Evolutionary conservation across 1,140 invertebrate species (phyloP).

Genomic region (Eulimnadia texana): DNA sequence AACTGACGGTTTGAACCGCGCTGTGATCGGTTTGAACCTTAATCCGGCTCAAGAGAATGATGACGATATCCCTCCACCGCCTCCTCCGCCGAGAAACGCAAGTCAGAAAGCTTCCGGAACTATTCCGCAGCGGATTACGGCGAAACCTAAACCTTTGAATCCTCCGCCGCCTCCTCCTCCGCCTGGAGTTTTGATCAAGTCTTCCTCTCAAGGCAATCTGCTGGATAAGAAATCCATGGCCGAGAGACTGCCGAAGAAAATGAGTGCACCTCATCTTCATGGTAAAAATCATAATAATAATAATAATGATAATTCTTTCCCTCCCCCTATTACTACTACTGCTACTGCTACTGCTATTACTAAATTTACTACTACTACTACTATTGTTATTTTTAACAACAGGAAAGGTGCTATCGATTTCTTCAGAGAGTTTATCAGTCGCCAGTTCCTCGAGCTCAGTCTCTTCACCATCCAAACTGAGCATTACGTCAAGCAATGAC

Average conservation of each 20-base stretch:
- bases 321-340: too few relatives aligned
- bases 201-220: slow-evolving; percentile 21
- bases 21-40: background rate
- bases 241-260: background rate
- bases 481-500: slow-evolving; percentile 23
- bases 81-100: slow-evolving; percentile 14
- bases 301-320: too few relatives aligned
- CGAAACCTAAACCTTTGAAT: slow-evolving; percentile 5
- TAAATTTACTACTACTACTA: too few relatives aligned
- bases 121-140: background rate
- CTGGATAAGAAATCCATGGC: background rate
- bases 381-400: too few relatives aligned
- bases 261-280: slow-evolving; percentile 4
- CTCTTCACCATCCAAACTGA: slow-evolving; percentile 22
- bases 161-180: slow-evolving; percentile 9
- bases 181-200: slow-evolving; percentile 16
- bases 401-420: slow-evolving; percentile 16
- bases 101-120: slow-evolving; percentile 15
- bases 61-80: slow-evolving; percentile 14
- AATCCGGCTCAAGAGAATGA: slow-evolving; percentile 4
- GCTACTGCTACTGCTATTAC: too few relatives aligned
- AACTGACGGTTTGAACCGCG: too few relatives aligned
- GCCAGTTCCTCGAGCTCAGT: slow-evolving; percentile 6
- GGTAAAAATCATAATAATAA: too few relatives aligned
- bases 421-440: slow-evolving; percentile 13